Evolutionary conservation across 2,888 invertebrate species (phyloP), one percentile per base, ranked within the genome.

Genomic region (Heliconius ethilla): DNA sequence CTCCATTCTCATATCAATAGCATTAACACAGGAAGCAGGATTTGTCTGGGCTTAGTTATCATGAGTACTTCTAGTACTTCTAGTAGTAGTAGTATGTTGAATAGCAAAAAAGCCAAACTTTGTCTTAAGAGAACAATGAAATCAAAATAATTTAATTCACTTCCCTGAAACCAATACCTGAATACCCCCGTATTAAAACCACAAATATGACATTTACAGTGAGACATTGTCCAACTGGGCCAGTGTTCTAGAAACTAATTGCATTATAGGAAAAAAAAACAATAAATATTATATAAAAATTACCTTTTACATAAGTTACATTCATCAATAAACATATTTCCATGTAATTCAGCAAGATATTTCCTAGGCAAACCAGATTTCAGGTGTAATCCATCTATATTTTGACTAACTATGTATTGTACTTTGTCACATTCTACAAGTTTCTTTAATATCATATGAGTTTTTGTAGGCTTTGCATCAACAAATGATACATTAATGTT

Each of bases 321-420:
- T 88, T 98, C 97, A 89, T 99, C 99, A 55, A 98, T 95, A 92
- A 99, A 99, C 97, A 99, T 99, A 90, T 99, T 99, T 2, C 99
- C 99, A 94, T 99, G 99, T 70, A 99, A 95, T 91, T 99, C 99
- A 15, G 99, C 96, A 80, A 99, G 91, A 87, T 96, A 94, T 84
- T 96, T 96, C 79, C 99, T 95, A 0, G 96, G 94, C 80, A 99
- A 92, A 6, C 99, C 99, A 11, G 98, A 98, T 85, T 97, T 96
- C 76, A 99, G 92, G 92, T 99, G 99, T 73, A 99, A 94, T 0
- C 99, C 99, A 95, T 99, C 99, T 83, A 99, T 99, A 91, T 99
- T 99, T 92, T 99, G 99, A 86, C 98, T 99, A 33, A 99, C 96
- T 55, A 99, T 95, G 87, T 97, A 99, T 82, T 98, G 97, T 0